phyloP scores from a whole-genome alignment of 2,888 invertebrate genomes.

The Pachymerium ferrugineum region DNA sequence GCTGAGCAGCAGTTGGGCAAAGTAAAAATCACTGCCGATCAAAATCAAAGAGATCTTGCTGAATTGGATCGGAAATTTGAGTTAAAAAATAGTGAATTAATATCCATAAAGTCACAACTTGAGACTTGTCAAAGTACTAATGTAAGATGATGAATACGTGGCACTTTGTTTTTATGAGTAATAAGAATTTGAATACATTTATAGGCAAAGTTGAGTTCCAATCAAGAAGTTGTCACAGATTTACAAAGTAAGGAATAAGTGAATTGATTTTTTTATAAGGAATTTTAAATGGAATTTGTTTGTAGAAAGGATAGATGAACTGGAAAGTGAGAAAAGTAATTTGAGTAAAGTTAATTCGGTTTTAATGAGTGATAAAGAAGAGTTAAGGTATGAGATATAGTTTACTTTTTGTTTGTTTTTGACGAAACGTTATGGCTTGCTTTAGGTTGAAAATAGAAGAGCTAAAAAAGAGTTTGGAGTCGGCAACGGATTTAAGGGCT shows the following conservation, averaged over 20 bases:
- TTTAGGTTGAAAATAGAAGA: constrained; percentile 8
- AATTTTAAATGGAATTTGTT: background rate
- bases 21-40: constrained; percentile 28
- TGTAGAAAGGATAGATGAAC: background rate
- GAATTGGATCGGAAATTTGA: background rate
- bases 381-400: background rate
- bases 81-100: background rate
- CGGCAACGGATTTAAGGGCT: background rate
- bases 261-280: background rate
- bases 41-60: background rate
- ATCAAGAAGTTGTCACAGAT: background rate
- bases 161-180: background rate
- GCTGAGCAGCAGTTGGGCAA: constrained; percentile 32
- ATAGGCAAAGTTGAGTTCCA: background rate
- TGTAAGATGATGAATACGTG: background rate
- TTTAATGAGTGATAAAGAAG: background rate
- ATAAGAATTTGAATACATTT: background rate
- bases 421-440: background rate
- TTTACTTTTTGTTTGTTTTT: background rate
- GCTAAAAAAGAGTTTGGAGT: background rate
- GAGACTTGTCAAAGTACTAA: background rate
- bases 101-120: background rate
- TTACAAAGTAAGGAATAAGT: constrained; percentile 9
- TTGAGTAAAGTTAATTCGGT: background rate
- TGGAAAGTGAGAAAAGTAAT: background rate